Conservation (phyloP, 1,140 invertebrate species). For the Cardiocondyla obscurior region DNA sequence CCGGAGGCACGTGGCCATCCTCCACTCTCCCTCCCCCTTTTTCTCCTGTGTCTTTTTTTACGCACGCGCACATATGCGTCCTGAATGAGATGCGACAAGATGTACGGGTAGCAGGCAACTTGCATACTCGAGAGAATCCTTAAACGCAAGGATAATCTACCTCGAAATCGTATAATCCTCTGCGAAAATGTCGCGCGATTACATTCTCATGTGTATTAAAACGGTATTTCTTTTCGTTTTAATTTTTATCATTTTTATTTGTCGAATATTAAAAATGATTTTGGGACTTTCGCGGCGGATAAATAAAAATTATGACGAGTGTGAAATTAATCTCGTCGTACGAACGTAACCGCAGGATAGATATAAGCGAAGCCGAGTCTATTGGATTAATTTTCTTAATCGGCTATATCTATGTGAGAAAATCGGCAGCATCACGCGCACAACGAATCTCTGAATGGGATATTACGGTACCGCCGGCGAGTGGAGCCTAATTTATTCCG, state of each 20-base stretch:
- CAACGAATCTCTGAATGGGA: slow-evolving; percentile 7
- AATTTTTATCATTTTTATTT: background rate
- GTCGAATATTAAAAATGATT: too few species aligned
- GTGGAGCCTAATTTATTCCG: slow-evolving; percentile 57
- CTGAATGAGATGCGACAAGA: slow-evolving; percentile 15
- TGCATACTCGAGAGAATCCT: background rate
- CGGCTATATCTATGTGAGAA: background rate
- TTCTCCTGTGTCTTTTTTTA: slow-evolving; percentile 44
- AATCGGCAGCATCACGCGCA: background rate
- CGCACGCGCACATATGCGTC: slow-evolving; percentile 59
- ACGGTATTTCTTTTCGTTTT: background rate
- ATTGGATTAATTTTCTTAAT: background rate
- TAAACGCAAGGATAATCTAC: background rate
- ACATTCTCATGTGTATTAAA: background rate
- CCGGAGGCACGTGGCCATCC: slow-evolving; percentile 79
- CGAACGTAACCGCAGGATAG: too few species aligned
- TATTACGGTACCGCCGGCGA: slow-evolving; percentile 15
- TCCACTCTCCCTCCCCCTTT: slow-evolving; percentile 55
- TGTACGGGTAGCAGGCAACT: background rate
- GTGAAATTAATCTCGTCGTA: background rate
- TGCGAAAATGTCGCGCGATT: background rate
- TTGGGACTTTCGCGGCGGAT: background rate
- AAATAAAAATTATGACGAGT: background rate
- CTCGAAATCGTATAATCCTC: too few species aligned
- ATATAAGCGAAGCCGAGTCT: too few species aligned